Base-by-base conservation (phyloP, 2,888 invertebrate species). In the Smittia aterrima region DNA sequence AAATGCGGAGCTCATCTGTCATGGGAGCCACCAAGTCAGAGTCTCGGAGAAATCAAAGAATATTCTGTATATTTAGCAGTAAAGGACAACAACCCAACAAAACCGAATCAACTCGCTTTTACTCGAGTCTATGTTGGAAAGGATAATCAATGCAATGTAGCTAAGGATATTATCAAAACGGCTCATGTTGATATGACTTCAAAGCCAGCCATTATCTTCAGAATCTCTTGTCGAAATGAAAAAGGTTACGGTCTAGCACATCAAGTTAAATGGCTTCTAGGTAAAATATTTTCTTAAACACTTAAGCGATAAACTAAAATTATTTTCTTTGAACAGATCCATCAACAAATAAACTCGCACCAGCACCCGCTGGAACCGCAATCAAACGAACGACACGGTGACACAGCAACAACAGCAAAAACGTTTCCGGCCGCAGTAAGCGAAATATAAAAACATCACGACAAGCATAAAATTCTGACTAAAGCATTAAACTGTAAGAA, bases 211-310 rank as follows among this genome's bases (percentile, higher is more conserved):
- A 98, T 99, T 80, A 98, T 99, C 78, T 99, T 99, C 87, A 89
- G 98, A 79, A 99, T 99, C 82, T 97, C 98, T 74, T 98, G 98
- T 20, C 88, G 95, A 79, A 99, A 99, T 84, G 96, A 98, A 79
- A 98, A 98, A 84, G 98, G 98, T 24, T 98, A 98, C 83, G 98
- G 99, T 75, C 98, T 98, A 73, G 98, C 98, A 75, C 99, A 98
- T 16, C 98, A 99, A 90, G 98, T 99, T 79, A 93, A 98, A 91
- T 99, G 98, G 98, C 86, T 98, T 73, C 98, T 98, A 90, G 95
- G 93, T 92, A 22, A n/a, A n/a, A n/a, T n/a, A n/a, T n/a, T n/a
- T n/a, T n/a, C n/a, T n/a, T n/a, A n/a, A n/a, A n/a, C n/a, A n/a
- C n/a, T n/a, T n/a, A n/a, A n/a, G n/a, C n/a, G n/a, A n/a, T n/a